A percentile compares a stretch with the other conserved stretches of the same genome.
Evolutionary conservation across 1,140 invertebrate species (phyloP).

Genomic region (Forficula auricularia): DNA sequence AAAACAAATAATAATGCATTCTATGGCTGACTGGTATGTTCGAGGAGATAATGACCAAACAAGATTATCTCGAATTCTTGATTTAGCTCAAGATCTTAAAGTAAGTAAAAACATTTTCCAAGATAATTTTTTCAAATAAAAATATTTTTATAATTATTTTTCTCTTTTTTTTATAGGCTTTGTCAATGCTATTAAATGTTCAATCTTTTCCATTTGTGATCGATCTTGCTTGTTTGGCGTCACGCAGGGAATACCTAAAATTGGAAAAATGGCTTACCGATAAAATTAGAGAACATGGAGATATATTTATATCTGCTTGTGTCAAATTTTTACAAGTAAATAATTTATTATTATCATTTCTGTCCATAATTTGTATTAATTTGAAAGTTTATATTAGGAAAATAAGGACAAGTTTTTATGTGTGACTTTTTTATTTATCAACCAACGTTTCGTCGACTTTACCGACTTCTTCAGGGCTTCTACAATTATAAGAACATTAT

Average conservation of each 20-base stretch:
- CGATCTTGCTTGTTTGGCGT: conserved; percentile 91
- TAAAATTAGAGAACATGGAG: conserved; percentile 89
- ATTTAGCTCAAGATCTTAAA: conserved; percentile 94
- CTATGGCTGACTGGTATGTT: conserved; percentile 95
- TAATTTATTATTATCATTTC: too few relatives aligned
- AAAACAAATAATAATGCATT: conserved; percentile 78
- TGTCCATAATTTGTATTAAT: too few relatives aligned
- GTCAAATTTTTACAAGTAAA: conserved; percentile 50
- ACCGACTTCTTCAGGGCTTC: too few relatives aligned
- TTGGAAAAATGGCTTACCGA: conserved; percentile 96
- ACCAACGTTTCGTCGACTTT: too few relatives aligned
- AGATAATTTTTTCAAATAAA: neutral
- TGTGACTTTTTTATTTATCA: too few relatives aligned
- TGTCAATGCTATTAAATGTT: conserved; percentile 82
- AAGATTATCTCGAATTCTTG: conserved; percentile 80
- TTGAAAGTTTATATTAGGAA: too few relatives aligned
- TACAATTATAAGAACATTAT: too few relatives aligned
- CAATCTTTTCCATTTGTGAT: conserved; percentile 91
- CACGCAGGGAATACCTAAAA: conserved; percentile 89
- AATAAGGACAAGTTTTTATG: too few relatives aligned
- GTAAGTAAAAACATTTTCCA: conserved; percentile 16
- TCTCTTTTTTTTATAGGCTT: conserved; percentile 32
- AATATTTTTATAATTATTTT: neutral
- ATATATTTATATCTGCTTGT: conserved; percentile 65
- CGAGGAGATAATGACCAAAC: conserved; percentile 82